Evolutionary conservation across 2,888 invertebrate species (phyloP).

Genomic region (Prosopocoilus inquinatus): DNA sequence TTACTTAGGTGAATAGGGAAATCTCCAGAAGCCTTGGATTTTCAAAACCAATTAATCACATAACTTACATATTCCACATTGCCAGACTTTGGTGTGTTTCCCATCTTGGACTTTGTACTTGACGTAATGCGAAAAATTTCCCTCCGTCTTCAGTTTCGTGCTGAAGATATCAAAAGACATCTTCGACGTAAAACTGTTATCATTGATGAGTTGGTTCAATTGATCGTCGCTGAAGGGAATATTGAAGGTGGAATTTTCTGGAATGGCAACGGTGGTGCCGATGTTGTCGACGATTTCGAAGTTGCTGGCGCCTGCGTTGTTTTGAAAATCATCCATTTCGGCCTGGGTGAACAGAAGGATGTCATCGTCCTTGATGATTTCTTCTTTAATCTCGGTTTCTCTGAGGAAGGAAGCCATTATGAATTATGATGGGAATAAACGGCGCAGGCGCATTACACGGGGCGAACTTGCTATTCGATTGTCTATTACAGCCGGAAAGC

Average conservation of each 20-base stretch:
- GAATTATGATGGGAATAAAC: too few relatives aligned
- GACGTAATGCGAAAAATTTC: constrained; percentile 57
- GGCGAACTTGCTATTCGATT: too few relatives aligned
- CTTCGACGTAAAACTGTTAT: constrained; percentile 11
- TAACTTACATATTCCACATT: constrained; percentile 71
- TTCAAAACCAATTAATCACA: neutral
- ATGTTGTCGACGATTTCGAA: constrained; percentile 26
- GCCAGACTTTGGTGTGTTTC: constrained; percentile 68
- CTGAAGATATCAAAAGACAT: constrained; percentile 11
- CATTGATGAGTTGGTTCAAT: constrained; percentile 26
- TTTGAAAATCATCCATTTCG: constrained; percentile 22
- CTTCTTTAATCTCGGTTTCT: constrained; percentile 33
- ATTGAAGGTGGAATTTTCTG: constrained; percentile 24
- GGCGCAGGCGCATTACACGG: too few relatives aligned
- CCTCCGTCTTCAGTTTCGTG: constrained; percentile 20
- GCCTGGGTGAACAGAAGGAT: constrained; percentile 37
- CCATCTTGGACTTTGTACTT: constrained; percentile 68
- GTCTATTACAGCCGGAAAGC: too few relatives aligned
- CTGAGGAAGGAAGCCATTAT: neutral
- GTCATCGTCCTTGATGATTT: constrained; percentile 38
- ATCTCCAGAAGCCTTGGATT: too few relatives aligned
- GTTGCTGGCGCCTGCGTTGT: constrained; percentile 10
- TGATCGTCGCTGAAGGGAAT: constrained; percentile 28
- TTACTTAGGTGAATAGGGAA: too few relatives aligned
- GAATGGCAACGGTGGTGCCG: constrained; percentile 22